phyloP scores from a whole-genome alignment of 1,140 invertebrate species.

The Drosophila trapezifrons region DNA sequence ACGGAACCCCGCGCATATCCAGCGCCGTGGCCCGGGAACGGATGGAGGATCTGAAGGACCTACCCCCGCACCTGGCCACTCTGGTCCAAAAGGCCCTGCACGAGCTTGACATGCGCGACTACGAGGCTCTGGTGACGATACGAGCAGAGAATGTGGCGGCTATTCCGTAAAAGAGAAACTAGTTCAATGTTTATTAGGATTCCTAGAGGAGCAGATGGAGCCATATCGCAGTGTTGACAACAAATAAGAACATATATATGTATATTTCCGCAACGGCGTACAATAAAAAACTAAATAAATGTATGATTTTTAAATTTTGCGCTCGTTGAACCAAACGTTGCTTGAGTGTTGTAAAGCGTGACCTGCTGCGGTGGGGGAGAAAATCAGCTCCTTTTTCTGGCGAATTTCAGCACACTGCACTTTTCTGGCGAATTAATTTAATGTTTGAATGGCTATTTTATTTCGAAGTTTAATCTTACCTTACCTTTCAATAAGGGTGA shows the following conservation, averaged over 20 bases:
- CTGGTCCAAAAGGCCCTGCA: constrained; percentile 78
- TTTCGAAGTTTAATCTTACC: no score
- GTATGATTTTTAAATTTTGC: background rate
- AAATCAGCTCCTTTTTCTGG: no score
- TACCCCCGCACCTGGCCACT: constrained; percentile 76
- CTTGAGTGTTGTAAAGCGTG: constrained; percentile 14
- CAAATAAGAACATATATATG: constrained; percentile 17
- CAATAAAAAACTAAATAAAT: constrained; percentile 32
- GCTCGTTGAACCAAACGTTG: background rate
- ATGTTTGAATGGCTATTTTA: no score
- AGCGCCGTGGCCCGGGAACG: constrained; percentile 71
- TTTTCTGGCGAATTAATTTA: no score
- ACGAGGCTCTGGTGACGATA: constrained; percentile 74
- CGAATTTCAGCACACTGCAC: no score
- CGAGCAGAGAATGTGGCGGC: constrained; percentile 54
- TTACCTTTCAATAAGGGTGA: no score
- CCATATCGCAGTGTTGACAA: constrained; percentile 48
- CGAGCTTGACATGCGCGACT: constrained; percentile 76
- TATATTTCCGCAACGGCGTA: constrained; percentile 45
- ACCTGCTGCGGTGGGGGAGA: no score
- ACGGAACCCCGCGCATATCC: constrained; percentile 59
- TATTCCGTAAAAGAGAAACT: constrained; percentile 38
- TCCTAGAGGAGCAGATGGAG: constrained; percentile 10
- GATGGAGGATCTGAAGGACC: constrained; percentile 75
- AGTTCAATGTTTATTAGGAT: constrained; percentile 38